Base-by-base conservation (phyloP, 1,140 invertebrate genomes). In the Tetramorium simillimum region DNA sequence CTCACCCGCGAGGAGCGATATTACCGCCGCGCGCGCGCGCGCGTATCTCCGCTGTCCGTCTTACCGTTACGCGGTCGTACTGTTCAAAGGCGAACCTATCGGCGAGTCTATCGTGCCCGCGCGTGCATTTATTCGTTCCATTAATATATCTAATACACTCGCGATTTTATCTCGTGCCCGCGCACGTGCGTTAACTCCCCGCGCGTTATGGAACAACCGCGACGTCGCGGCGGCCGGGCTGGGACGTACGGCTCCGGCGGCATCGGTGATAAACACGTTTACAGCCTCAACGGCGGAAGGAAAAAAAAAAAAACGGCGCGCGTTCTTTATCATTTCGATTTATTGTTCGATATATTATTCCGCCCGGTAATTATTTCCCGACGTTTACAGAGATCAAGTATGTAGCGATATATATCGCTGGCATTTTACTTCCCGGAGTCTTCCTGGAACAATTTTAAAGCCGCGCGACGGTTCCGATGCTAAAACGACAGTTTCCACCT, bases 21-120 rank as follows among this genome's bases (percentile, higher is more conserved):
- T 80, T 56, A 37, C 76, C 84, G 24, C 33, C 33, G 33, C 33
- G 33, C 58, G 60, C 65, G 53, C 33, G 33, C 33, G 33, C 58
- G 60, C 65, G 53, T 65, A 58, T 75, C 87, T 88, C 76, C 76
- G 77, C 72, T 46, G 49, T 73, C 40, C 53, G 69, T 70, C 43
- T 82, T 85, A 89, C 88, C 88, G 88, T 89, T 88, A 89, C 46
- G 76, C 73, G 75, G 53, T 87, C 67, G 70, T 58, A 62, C 56
- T 75, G 88, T 89, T 77, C 58, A 76, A 86, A 72, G 69, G 75
- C 67, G 24, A 73, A 82, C 40, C 70, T 82, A 82, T 82, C 80
- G 80, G 51, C 51, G 69, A 73, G 67, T 82, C 67, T 82, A 82
- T 53, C 65, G 53, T 6, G 65, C 33, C 28, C 63, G 49, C 43